Percentiles rank a stretch among this genome's conserved stretches.
These are phyloP conservation scores for Fragum whitleyi DNA, from an alignment of 2,888 invertebrate genomes.

Conservation along the genomic window DNA sequence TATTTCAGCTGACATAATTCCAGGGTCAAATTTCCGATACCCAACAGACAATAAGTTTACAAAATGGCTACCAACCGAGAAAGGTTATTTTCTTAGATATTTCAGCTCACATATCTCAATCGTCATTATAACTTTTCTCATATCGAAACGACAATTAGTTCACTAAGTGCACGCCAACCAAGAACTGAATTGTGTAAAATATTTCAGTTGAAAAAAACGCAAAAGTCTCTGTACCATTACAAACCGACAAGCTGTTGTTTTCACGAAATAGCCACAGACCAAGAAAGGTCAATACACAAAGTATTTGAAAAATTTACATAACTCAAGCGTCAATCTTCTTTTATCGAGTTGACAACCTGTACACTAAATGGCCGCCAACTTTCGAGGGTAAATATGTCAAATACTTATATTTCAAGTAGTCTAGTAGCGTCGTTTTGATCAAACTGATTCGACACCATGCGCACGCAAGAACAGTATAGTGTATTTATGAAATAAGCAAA, in stretches of 20 bases:
- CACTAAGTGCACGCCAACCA: conserved; percentile 32
- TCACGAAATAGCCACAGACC: conserved; percentile 38
- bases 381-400: no score
- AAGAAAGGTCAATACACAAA: conserved; percentile 42
- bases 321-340: conserved; percentile 43
- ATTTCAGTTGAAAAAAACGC: conserved; percentile 36
- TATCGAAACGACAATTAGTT: conserved; percentile 42
- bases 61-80: conserved; percentile 43
- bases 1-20: conserved; percentile 39
- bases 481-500: no score
- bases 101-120: conserved; percentile 30
- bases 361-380: conserved; percentile 37
- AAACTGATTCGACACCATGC: no score
- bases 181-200: no score
- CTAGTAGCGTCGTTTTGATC: no score
- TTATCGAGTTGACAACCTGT: conserved; percentile 47
- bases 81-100: conserved; percentile 42
- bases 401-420: no score
- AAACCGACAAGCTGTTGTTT: conserved; percentile 44
- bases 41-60: conserved; percentile 38
- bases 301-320: conserved; percentile 37
- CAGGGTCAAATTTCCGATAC: conserved; percentile 49
- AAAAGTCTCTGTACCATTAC: conserved; percentile 48
- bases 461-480: no score
- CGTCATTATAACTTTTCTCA: conserved; percentile 53